These are phyloP conservation scores for Fregata magnificens DNA, from an alignment of 2,113 vertebrate genomes.

Conservation along the genomic window DNA sequence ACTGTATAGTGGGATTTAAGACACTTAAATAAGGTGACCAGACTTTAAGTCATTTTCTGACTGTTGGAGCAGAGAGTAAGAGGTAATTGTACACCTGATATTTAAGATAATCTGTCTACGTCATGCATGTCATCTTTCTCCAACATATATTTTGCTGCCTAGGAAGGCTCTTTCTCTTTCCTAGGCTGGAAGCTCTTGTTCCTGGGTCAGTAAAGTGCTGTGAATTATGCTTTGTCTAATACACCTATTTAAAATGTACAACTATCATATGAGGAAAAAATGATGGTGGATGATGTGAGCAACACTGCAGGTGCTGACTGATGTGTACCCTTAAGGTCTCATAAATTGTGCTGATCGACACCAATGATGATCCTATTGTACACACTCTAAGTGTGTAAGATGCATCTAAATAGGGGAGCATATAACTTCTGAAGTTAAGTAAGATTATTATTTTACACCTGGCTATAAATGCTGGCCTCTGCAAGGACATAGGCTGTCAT, in stretches of 20 bases:
- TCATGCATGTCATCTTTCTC: background rate
- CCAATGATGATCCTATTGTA: background rate
- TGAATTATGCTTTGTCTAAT: background rate
- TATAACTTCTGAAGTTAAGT: background rate
- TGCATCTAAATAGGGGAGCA: background rate
- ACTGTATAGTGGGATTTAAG: background rate
- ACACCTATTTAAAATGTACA: background rate
- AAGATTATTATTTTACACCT: background rate
- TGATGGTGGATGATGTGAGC: background rate
- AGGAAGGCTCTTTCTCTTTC: background rate
- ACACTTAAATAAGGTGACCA: background rate
- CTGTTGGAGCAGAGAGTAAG: background rate
- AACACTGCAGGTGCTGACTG: background rate
- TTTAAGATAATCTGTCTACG: constrained; percentile 10
- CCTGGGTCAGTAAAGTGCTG: background rate
- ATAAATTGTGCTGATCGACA: background rate
- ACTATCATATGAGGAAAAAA: background rate
- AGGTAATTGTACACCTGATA: constrained; percentile 40
- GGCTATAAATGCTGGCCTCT: background rate
- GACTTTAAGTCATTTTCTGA: background rate
- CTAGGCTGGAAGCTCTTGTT: background rate
- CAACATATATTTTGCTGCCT: background rate
- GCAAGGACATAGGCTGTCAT: background rate
- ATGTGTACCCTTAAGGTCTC: background rate
- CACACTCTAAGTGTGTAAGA: accelerated